Conservation (phyloP, 2,113 vertebrate species). For the Sebastes fasciatus region DNA sequence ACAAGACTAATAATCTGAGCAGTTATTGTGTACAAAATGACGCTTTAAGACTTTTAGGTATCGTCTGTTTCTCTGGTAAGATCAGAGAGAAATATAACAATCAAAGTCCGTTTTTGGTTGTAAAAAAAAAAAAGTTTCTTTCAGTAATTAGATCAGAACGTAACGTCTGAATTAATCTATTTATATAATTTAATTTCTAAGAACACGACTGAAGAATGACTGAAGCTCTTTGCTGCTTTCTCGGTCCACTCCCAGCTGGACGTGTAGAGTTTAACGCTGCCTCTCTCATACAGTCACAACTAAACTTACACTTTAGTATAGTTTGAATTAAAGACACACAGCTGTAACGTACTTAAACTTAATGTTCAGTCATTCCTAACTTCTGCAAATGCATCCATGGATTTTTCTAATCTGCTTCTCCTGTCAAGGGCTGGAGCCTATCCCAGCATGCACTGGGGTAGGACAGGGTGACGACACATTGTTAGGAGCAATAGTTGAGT, state of each 20-base stretch:
- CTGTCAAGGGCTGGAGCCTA: neutral
- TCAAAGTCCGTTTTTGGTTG: too few relatives aligned
- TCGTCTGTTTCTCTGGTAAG: too few relatives aligned
- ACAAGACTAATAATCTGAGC: neutral
- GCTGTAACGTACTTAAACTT: too few relatives aligned
- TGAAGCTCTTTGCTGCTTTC: neutral
- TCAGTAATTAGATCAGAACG: too few relatives aligned
- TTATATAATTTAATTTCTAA: neutral
- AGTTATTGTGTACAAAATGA: neutral
- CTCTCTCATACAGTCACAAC: neutral
- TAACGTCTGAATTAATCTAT: neutral
- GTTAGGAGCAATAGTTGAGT: neutral
- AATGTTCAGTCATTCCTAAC: too few relatives aligned
- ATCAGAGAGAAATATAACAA: too few relatives aligned
- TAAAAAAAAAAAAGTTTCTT: too few relatives aligned
- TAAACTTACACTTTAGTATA: too few relatives aligned
- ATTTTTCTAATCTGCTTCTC: neutral
- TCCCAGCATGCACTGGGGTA: conserved; percentile 35
- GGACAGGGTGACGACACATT: neutral
- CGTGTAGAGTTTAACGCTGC: neutral
- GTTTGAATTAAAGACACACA: too few relatives aligned
- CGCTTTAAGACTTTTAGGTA: too few relatives aligned
- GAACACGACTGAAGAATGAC: neutral
- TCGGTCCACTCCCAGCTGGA: too few relatives aligned
- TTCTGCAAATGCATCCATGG: neutral